Percentiles rank a stretch among this genome's conserved stretches.
Conservation (phyloP, 1,140 invertebrate species). For the Sitodiplosis mosellana region DNA sequence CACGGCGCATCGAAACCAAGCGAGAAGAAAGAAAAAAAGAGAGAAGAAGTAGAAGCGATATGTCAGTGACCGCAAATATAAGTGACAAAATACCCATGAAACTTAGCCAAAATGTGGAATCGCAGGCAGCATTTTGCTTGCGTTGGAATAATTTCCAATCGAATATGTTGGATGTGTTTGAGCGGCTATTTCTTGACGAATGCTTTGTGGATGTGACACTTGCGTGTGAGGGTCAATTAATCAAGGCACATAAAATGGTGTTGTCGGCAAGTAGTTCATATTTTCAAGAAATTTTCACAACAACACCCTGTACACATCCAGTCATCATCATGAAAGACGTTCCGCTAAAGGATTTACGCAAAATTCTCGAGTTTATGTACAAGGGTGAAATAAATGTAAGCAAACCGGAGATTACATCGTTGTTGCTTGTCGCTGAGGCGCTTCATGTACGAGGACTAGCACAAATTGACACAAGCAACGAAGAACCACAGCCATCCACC, state of each 20-base stretch:
- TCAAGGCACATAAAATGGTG: slow-evolving; percentile 86
- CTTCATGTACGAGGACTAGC: slow-evolving; percentile 72
- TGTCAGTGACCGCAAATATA: too few relatives aligned
- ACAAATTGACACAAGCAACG: slow-evolving; percentile 58
- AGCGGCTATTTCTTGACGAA: slow-evolving; percentile 75
- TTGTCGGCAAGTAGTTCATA: slow-evolving; percentile 82
- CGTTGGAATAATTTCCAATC: slow-evolving; percentile 89
- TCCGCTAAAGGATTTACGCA: slow-evolving; percentile 69
- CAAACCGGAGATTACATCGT: slow-evolving; percentile 70
- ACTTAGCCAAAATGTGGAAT: background rate
- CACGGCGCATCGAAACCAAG: too few relatives aligned
- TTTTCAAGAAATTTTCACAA: slow-evolving; percentile 76
- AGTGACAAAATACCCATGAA: background rate
- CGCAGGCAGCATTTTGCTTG: slow-evolving; percentile 50
- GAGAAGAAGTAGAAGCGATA: too few relatives aligned
- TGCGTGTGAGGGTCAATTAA: slow-evolving; percentile 67
- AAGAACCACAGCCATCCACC: background rate
- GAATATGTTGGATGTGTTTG: slow-evolving; percentile 79
- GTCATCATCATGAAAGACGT: slow-evolving; percentile 81
- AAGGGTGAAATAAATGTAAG: slow-evolving; percentile 83
- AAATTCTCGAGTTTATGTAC: slow-evolving; percentile 84
- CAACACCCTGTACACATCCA: slow-evolving; percentile 78
- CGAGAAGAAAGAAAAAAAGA: too few relatives aligned
- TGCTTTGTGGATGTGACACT: slow-evolving; percentile 83
- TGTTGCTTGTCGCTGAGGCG: slow-evolving; percentile 72